phyloP scores from a whole-genome alignment of 2,797 vertebrate species.

The Holocentrus rufus region DNA sequence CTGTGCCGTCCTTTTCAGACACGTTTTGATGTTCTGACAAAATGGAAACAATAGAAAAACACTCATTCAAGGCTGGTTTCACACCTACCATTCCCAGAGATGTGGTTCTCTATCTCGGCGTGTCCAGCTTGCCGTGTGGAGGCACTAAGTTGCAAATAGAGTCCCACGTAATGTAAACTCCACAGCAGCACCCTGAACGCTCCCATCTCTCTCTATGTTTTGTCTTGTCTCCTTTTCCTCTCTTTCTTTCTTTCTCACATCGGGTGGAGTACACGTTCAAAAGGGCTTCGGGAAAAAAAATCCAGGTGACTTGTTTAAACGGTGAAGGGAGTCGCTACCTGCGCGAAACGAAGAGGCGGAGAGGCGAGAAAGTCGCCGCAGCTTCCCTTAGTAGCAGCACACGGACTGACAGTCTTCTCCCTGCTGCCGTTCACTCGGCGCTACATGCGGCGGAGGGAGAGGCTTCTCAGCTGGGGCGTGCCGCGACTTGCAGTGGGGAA shows the following conservation, averaged over 20 bases:
- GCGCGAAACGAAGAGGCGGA: slow-evolving; percentile 11
- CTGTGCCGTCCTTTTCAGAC: slow-evolving; percentile 34
- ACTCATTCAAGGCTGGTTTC: neutral
- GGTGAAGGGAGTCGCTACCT: slow-evolving; percentile 40
- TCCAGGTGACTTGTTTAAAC: slow-evolving; percentile 69
- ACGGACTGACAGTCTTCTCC: slow-evolving; percentile 49
- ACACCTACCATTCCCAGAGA: slow-evolving; percentile 89
- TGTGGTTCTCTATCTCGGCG: slow-evolving; percentile 85
- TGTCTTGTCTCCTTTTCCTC: slow-evolving; percentile 58
- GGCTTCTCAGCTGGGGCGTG: slow-evolving; percentile 49
- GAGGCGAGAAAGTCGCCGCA: slow-evolving; percentile 45
- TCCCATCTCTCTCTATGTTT: slow-evolving; percentile 81
- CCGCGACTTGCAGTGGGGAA: slow-evolving; percentile 60
- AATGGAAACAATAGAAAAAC: neutral
- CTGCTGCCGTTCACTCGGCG: slow-evolving; percentile 66
- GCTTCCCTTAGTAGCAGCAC: slow-evolving; percentile 54
- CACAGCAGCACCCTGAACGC: slow-evolving; percentile 88
- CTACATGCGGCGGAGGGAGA: slow-evolving; percentile 87
- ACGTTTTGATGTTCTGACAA: neutral
- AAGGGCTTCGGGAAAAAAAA: slow-evolving; percentile 27
- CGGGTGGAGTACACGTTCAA: slow-evolving; percentile 62
- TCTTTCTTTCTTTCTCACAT: slow-evolving; percentile 80
- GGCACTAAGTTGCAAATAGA: slow-evolving; percentile 91
- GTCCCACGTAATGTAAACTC: slow-evolving; percentile 92
- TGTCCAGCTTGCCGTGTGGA: slow-evolving; percentile 83